These are phyloP conservation scores for sheep (Ovis aries) DNA, from an alignment of 2,113 vertebrate species.

Conservation along the genomic window ARS-UI_Ramb_v3.0 NC_056058.1:60464001-60464500, in stretches of 20 bases:
- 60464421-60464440: background rate
- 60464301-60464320: background rate
- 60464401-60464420: background rate
- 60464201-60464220: background rate
- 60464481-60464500: background rate
- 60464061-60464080: background rate
- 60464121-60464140: background rate
- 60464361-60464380: background rate
- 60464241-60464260: background rate
- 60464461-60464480: background rate
- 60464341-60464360: background rate
- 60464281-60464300: background rate
- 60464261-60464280: background rate
- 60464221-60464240: background rate
- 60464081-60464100: background rate
- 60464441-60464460: background rate
- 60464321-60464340: rapidly evolving
- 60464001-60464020: background rate
- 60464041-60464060: background rate
- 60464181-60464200: background rate
- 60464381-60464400: rapidly evolving
- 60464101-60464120: background rate
- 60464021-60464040: background rate
- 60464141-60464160: background rate
- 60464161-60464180: background rate